Conservation (phyloP, 2,888 invertebrate genomes). For the Andrena praecox region DNA sequence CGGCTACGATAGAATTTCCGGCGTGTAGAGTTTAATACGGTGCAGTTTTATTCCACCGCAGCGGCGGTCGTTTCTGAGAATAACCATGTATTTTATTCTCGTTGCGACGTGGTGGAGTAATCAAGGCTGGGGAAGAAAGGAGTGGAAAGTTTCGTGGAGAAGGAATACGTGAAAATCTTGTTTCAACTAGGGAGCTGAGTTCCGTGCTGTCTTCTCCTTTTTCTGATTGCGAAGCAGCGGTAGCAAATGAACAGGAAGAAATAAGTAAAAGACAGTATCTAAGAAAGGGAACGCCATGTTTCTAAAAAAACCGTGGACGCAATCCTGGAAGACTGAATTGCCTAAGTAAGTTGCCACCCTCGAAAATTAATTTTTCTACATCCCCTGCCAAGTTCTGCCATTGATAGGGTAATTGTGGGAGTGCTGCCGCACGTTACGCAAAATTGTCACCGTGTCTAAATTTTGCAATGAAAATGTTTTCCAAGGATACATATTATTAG, state of each 20-base stretch:
- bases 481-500: no score
- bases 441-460: no score
- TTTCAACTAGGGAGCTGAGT: conserved; percentile 15
- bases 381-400: neutral
- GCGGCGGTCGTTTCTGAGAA: conserved; percentile 30
- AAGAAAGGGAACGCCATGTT: conserved; percentile 1
- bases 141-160: conserved; percentile 11
- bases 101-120: conserved; percentile 35
- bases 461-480: no score
- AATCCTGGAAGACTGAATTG: neutral
- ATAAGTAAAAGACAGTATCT: conserved; percentile 27
- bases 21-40: conserved; percentile 18
- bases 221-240: conserved; percentile 20
- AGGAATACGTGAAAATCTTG: conserved; percentile 37
- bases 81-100: conserved; percentile 34
- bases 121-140: conserved; percentile 13
- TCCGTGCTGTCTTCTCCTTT: conserved; percentile 12
- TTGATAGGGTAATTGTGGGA: no score
- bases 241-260: conserved; percentile 12
- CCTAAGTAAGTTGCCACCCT: neutral
- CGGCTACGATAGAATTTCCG: conserved; percentile 40
- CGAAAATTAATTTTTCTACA: no score
- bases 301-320: neutral
- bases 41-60: conserved; percentile 23
- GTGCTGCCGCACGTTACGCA: no score